These are phyloP conservation scores for Myotis yumanensis DNA, from an alignment of 2,113 vertebrate genomes.

Conservation along the genomic window DNA sequence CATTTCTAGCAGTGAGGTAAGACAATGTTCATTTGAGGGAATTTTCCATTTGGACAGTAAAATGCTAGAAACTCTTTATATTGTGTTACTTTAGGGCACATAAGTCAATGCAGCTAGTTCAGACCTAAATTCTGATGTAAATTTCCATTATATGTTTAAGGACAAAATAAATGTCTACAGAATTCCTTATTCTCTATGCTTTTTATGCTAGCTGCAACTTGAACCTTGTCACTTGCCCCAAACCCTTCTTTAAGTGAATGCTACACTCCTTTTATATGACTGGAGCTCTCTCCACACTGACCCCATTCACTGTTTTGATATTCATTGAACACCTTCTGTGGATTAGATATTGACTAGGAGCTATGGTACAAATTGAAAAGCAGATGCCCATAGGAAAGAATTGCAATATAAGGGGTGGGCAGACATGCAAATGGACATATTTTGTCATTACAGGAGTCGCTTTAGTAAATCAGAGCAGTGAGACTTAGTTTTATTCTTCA, in stretches of 20 bases:
- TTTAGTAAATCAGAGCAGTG: neutral
- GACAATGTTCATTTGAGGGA: neutral
- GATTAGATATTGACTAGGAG: neutral
- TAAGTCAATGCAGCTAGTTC: neutral
- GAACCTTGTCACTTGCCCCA: neutral
- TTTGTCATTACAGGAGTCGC: neutral
- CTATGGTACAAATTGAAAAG: neutral
- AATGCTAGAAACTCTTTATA: neutral
- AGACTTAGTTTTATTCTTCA: neutral
- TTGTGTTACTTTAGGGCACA: neutral
- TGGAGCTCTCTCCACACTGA: neutral
- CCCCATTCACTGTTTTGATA: neutral
- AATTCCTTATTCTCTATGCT: neutral
- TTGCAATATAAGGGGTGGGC: neutral
- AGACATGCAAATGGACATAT: neutral
- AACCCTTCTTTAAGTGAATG: neutral
- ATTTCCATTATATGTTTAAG: neutral
- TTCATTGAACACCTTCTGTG: neutral
- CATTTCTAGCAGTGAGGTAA: constrained; percentile 61
- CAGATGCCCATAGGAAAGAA: neutral
- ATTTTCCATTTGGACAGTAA: neutral
- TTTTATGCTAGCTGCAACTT: neutral
- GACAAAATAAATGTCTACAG: neutral
- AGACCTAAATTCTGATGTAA: neutral
- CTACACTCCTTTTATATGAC: neutral